Evolutionary conservation across 2,113 vertebrate species (phyloP).

Genomic region (Dromas ardeola): DNA sequence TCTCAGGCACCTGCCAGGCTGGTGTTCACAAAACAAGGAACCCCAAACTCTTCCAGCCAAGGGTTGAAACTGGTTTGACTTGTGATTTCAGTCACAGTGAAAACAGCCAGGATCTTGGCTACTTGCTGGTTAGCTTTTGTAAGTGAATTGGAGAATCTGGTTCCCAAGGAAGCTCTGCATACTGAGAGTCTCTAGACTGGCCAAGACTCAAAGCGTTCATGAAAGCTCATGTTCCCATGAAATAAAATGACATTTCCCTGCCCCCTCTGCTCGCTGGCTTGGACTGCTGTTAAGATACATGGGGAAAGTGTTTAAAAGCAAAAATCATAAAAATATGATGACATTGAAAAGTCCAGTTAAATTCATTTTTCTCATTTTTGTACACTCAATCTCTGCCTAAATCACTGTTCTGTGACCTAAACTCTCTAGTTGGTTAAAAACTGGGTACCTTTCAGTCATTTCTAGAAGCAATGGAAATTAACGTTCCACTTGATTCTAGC

Average conservation of each 20-base stretch:
- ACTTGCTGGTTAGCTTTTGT: not conserved
- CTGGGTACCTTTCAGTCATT: not conserved
- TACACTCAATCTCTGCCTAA: not conserved
- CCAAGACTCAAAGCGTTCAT: not conserved
- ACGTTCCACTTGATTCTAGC: not conserved
- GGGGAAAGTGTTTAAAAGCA: not conserved
- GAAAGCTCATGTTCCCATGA: not conserved
- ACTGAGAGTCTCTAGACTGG: not conserved
- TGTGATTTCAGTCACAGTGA: not conserved
- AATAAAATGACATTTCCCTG: not conserved
- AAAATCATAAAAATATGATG: not conserved
- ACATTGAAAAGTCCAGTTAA: not conserved
- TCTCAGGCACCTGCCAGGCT: not conserved
- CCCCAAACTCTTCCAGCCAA: accelerated
- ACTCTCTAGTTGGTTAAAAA: not conserved
- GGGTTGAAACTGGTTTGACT: not conserved
- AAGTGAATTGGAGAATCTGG: not conserved
- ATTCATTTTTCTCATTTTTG: not conserved
- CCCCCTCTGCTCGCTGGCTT: not conserved
- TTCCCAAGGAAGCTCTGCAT: not conserved
- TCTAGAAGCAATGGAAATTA: not conserved
- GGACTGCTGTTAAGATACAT: not conserved
- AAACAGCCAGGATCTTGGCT: not conserved
- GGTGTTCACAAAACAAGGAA: accelerated
- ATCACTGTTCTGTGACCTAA: not conserved